Base-by-base conservation (phyloP, 2,888 invertebrate species). In the Monoplex corrugatus region DNA sequence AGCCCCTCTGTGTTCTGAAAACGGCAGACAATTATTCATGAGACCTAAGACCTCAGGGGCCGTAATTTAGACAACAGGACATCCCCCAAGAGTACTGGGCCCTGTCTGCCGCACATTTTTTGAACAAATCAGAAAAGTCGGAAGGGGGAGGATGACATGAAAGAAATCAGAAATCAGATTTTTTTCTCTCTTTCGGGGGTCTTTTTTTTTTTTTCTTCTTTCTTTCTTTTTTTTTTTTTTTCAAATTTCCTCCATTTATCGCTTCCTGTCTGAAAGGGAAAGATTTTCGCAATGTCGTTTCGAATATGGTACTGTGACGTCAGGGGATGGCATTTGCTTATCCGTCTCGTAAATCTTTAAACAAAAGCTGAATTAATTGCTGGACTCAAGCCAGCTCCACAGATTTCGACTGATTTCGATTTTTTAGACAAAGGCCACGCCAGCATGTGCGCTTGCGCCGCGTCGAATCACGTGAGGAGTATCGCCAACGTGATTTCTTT, bases 61-160 rank as follows among this genome's bases (percentile, higher is more conserved):
- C 32, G 38, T 75, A 75, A 75, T 75, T 75, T 35, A 32, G 75
- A 75, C 75, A 75, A 75, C 35, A 75, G 35, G 75, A 32, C 75
- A 32, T 35, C 32, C 32, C 75, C 38, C 35, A 35, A 35, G 75
- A 75, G 10, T 35, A 19, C 38, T 35, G 5, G 0, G 8, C 35
- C 32, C 38, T 35, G 35, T 16, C 75, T 35, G 50, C 19, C 19
- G n/a, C n/a, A 50, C 8, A 50, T 19, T 50, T 50, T 50, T 50
- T 8, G 50, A 50, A 50, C 50, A 50, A 50, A 50, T 50, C 50
- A 50, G 50, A 50, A 19, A 50, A 50, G 19, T n/a, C n/a, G n/a
- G 23, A 68, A 23, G 28, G 19, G 63, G 1, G 6, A 6, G 6
- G 6, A 2, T 8, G 10, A 35, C 32, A 35, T 6, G 35, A 75